Base-by-base conservation (phyloP, 2,888 invertebrate species). In the Chrysina gloriosa region DNA sequence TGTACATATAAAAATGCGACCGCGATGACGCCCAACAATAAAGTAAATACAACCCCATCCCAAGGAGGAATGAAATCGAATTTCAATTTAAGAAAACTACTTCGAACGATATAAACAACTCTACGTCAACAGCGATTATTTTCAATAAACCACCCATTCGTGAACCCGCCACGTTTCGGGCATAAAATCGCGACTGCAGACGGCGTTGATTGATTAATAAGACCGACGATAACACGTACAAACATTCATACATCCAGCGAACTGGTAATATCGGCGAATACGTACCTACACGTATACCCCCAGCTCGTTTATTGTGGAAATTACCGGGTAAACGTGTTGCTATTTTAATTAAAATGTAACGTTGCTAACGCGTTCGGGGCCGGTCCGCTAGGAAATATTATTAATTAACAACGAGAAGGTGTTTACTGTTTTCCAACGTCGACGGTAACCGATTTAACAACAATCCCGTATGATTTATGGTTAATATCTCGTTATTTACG, bases 401-500 rank as follows among this genome's bases (percentile, higher is more conserved):
- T 47, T 47, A 47, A 47, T 47, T 47, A 47, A 47, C 47, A n/a
- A 19, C 47, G n/a, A 23, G 21, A n/a, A n/a, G 21, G 19, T 47
- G 47, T 47, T 47, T 47, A 47, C 47, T 23, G 5, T 19, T 47
- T 19, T 23, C 47, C 21, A n/a, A 23, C n/a, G 47, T 34, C 34
- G 7, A 11, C 11, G 7, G 11, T 47, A 47, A 47, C 23, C 47
- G 23, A 47, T 47, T 47, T 47, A 9, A 47, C 47, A 47, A 47
- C 47, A 23, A 34, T 1, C 2, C 7, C 9, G n/a, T 47, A n/a
- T 23, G 47, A 47, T 47, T 47, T 47, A 47, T 23, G 47, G 47
- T 47, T 47, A 47, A 47, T 47, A 47, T 47, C 23, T 47, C 47
- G 9, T 23, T 47, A 47, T 47, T 47, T 23, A 47, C 19, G 21